Conservation (phyloP, 2,888 invertebrate genomes). For the Drosophila nr. perissopoda region DNA sequence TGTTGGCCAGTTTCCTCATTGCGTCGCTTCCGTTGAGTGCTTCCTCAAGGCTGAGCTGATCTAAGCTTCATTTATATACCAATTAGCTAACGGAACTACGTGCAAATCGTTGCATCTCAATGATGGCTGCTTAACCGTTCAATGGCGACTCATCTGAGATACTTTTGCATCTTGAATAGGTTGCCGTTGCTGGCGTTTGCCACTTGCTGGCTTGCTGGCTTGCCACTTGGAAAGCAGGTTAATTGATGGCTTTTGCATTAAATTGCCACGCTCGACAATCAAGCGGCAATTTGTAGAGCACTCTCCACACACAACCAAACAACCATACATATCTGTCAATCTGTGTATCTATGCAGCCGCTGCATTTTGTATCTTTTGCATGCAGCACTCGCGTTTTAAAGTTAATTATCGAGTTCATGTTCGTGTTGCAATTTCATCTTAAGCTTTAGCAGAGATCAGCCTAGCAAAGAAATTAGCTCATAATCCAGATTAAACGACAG, state of each 20-base stretch:
- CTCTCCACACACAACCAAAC: conserved; percentile 5
- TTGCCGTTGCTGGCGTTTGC: conserved; percentile 11
- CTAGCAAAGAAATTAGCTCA: conserved; percentile 47
- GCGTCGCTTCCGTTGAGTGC: conserved; percentile 39
- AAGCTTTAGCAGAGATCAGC: conserved; percentile 41
- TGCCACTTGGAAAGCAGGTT: conserved; percentile 70
- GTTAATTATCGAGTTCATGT: conserved; percentile 80
- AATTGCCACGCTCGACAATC: conserved; percentile 75
- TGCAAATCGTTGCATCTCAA: conserved; percentile 78
- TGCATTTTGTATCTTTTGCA: conserved; percentile 64
- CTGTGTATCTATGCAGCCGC: conserved; percentile 24
- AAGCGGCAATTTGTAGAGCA: conserved; percentile 43
- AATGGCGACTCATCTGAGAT: conserved; percentile 58
- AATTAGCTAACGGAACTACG: conserved; percentile 80
- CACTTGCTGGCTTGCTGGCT: neutral
- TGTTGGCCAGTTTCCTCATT: conserved; percentile 31
- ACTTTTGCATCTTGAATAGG: conserved; percentile 57
- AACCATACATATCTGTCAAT: conserved; percentile 51
- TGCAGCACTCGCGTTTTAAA: conserved; percentile 57
- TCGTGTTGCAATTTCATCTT: conserved; percentile 76
- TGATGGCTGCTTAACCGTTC: conserved; percentile 60
- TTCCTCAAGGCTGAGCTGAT: conserved; percentile 19
- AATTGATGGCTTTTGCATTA: conserved; percentile 82
- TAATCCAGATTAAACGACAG: conserved; percentile 34
- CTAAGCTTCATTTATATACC: conserved; percentile 48